These are phyloP conservation scores for Plagiodera versicolora DNA, from an alignment of 2,888 invertebrate species.

Conservation along the genomic window DNA sequence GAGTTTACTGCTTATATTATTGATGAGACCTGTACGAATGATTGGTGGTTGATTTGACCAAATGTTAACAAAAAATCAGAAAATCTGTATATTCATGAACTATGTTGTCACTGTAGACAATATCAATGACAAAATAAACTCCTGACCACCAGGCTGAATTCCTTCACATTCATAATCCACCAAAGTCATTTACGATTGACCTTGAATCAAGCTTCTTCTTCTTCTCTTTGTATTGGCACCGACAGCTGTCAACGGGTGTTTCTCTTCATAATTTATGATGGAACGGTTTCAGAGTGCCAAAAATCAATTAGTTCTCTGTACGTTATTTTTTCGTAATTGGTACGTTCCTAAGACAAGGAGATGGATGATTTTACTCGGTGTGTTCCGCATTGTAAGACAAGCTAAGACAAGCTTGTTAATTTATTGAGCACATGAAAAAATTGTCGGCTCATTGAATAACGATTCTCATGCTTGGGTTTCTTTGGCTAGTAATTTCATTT, in stretches of 20 bases:
- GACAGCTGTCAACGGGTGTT: constrained; percentile 43
- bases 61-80: too few species aligned
- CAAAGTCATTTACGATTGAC: constrained; percentile 44
- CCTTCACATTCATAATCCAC: not conserved
- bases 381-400: not conserved
- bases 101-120: too few species aligned
- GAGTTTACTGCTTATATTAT: too few species aligned
- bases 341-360: not conserved
- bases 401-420: not conserved
- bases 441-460: constrained; percentile 8
- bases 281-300: constrained; percentile 24
- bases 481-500: not conserved
- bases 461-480: not conserved
- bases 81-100: too few species aligned
- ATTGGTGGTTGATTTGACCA: too few species aligned
- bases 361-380: constrained; percentile 8
- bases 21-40: too few species aligned
- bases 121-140: too few species aligned
- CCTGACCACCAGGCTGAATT: too few species aligned
- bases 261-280: constrained; percentile 42
- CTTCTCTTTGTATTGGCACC: constrained; percentile 3
- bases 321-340: constrained; percentile 19
- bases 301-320: constrained; percentile 26
- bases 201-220: constrained; percentile 40
- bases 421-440: constrained; percentile 3